Evolutionary conservation across 1,140 invertebrate species (phyloP).

Genomic region (Drosophila kanapiae): DNA sequence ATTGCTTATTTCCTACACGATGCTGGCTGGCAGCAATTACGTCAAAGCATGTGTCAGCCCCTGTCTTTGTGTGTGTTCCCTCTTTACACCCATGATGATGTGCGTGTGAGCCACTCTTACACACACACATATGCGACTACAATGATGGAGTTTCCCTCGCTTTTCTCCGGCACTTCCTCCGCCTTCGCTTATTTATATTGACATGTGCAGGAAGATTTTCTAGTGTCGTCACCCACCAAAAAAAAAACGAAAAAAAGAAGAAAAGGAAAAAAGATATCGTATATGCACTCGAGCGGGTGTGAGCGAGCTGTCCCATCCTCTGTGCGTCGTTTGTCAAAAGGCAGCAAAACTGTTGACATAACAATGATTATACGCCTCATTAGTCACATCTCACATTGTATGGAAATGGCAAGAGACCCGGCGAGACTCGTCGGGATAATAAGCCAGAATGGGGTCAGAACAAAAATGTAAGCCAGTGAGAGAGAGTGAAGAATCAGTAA

Average conservation of each 20-base stretch:
- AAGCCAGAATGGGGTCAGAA: slow-evolving; percentile 33
- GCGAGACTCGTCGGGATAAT: slow-evolving; percentile 24
- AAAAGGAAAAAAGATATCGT: slow-evolving; percentile 4
- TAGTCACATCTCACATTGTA: slow-evolving; percentile 71
- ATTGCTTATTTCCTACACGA: slow-evolving; percentile 82
- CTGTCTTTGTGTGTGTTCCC: slow-evolving; percentile 18
- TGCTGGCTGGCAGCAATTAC: slow-evolving; percentile 75
- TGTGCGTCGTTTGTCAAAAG: slow-evolving; percentile 75
- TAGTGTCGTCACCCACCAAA: slow-evolving; percentile 17
- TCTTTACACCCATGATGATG: not conserved
- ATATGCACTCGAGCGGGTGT: slow-evolving; percentile 31
- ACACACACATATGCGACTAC: slow-evolving; percentile 8
- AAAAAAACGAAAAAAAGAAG: slow-evolving; percentile 9
- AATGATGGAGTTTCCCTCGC: slow-evolving; percentile 61
- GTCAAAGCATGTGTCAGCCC: slow-evolving; percentile 45
- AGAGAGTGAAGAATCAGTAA: too few relatives aligned
- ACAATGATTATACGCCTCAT: slow-evolving; percentile 84
- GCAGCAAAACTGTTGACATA: slow-evolving; percentile 82
- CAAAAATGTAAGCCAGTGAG: slow-evolving; percentile 1
- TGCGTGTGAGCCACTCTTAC: slow-evolving; percentile 4
- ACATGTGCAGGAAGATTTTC: slow-evolving; percentile 75
- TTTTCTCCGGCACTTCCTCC: slow-evolving; percentile 22
- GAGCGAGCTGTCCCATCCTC: slow-evolving; percentile 7
- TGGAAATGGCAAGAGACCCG: slow-evolving; percentile 41
- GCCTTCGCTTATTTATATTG: slow-evolving; percentile 70